Percentiles rank a stretch among this genome's conserved stretches.
These are phyloP conservation scores for Rhynchophorus ferrugineus DNA, from an alignment of 1,140 invertebrate species.

Conservation along the genomic window DNA sequence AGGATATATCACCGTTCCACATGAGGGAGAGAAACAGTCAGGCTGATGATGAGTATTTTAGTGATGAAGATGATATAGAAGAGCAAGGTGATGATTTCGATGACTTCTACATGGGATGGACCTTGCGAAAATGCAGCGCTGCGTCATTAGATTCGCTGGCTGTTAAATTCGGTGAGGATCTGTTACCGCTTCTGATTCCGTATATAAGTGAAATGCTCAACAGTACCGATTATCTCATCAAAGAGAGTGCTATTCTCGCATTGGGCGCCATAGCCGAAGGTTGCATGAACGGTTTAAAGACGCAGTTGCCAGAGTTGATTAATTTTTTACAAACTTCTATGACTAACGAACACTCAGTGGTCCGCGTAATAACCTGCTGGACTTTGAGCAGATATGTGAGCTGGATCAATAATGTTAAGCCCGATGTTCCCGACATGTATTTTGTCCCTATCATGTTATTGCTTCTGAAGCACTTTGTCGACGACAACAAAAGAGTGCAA, in stretches of 20 bases:
- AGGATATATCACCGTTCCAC: constrained; percentile 34
- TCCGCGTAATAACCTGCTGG: constrained; percentile 98
- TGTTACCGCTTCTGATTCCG: constrained; percentile 86
- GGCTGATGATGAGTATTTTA: constrained; percentile 46
- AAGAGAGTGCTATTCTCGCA: constrained; percentile 79
- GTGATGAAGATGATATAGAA: constrained; percentile 55
- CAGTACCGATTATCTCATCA: constrained; percentile 91
- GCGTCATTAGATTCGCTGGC: constrained; percentile 95
- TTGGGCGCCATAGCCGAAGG: constrained; percentile 96
- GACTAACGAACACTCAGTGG: constrained; percentile 89
- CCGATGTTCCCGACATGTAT: constrained; percentile 81
- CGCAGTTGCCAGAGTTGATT: constrained; percentile 89
- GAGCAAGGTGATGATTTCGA: constrained; percentile 75
- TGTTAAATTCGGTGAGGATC: constrained; percentile 91
- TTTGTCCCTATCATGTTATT: constrained; percentile 92
- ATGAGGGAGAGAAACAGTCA: constrained; percentile 35
- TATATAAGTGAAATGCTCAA: constrained; percentile 95
- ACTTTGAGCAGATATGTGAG: constrained; percentile 94
- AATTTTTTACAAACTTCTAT: constrained; percentile 90
- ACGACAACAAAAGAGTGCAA: constrained; percentile 96
- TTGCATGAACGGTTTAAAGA: constrained; percentile 93
- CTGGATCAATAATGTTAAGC: constrained; percentile 79
- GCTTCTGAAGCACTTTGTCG: constrained; percentile 90
- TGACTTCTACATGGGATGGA: constrained; percentile 93
- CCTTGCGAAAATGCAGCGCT: constrained; percentile 95